These are phyloP conservation scores for Heterocephalus glaber DNA, from an alignment of 2,113 vertebrate genomes.

Conservation along the genomic window DNA sequence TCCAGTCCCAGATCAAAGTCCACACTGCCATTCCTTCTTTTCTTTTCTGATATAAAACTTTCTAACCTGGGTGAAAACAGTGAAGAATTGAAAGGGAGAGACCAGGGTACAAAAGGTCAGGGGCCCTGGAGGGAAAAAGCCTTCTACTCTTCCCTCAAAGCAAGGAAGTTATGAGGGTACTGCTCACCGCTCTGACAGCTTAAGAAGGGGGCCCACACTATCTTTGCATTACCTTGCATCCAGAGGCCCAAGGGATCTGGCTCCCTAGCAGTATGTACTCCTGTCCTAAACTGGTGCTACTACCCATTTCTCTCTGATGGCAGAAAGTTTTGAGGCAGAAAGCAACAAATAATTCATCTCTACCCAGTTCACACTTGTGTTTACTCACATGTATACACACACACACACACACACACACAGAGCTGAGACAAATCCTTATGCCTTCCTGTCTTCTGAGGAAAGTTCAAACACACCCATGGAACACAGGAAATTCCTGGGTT, in stretches of 20 bases:
- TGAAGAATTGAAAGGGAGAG: neutral
- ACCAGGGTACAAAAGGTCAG: neutral
- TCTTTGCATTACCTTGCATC: neutral
- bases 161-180: neutral
- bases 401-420: neutral
- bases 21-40: neutral
- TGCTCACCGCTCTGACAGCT: neutral
- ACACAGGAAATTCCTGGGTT: neutral
- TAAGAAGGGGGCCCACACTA: neutral
- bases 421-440: neutral
- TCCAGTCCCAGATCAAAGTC: neutral
- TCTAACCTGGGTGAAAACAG: neutral
- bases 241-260: neutral
- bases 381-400: rapidly evolving
- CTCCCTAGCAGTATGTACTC: neutral
- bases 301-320: neutral
- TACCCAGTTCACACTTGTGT: neutral
- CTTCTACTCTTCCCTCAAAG: neutral
- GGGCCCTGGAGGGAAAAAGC: neutral
- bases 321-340: neutral
- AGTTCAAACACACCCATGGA: neutral
- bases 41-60: neutral
- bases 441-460: neutral
- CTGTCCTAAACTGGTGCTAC: neutral
- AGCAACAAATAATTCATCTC: neutral